These are phyloP conservation scores for Isotomurus palustris DNA, from an alignment of 2,888 invertebrate genomes.

Conservation along the genomic window DNA sequence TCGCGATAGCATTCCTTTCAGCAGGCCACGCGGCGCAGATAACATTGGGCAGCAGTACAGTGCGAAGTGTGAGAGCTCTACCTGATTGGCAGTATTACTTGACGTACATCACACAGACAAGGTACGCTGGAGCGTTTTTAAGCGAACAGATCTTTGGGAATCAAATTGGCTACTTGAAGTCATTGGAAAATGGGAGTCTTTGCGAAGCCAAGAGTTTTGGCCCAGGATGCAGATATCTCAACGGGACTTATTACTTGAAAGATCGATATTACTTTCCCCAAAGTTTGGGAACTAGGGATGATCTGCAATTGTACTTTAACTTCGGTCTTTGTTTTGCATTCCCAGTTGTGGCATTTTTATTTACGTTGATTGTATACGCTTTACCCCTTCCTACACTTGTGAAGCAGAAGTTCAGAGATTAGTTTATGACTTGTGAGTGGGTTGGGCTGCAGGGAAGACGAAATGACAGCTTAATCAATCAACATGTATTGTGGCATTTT, in stretches of 20 bases:
- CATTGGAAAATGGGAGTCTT: conserved; percentile 4
- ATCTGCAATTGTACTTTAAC: conserved; percentile 69
- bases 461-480: too few species aligned
- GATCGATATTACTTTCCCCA: conserved; percentile 60
- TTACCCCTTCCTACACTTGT: conserved; percentile 78
- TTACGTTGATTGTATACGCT: conserved; percentile 79
- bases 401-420: conserved; percentile 81
- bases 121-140: conserved; percentile 72
- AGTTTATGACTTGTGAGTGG: too few species aligned
- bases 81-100: conserved; percentile 77
- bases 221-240: conserved; percentile 61
- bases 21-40: conserved; percentile 9
- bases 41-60: conserved; percentile 4
- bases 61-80: conserved; percentile 68
- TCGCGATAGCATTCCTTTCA: conserved; percentile 66
- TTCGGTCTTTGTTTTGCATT: conserved; percentile 78
- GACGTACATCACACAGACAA: conserved; percentile 71
- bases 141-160: conserved; percentile 59
- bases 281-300: conserved; percentile 52
- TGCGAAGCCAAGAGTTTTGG: conserved; percentile 27
- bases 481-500: too few species aligned
- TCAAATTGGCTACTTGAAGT: conserved; percentile 6
- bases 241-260: conserved; percentile 65
- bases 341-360: conserved; percentile 70
- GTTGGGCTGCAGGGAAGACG: too few species aligned